phyloP scores from a whole-genome alignment of 2,888 invertebrate genomes.

The Xylota sylvarum region DNA sequence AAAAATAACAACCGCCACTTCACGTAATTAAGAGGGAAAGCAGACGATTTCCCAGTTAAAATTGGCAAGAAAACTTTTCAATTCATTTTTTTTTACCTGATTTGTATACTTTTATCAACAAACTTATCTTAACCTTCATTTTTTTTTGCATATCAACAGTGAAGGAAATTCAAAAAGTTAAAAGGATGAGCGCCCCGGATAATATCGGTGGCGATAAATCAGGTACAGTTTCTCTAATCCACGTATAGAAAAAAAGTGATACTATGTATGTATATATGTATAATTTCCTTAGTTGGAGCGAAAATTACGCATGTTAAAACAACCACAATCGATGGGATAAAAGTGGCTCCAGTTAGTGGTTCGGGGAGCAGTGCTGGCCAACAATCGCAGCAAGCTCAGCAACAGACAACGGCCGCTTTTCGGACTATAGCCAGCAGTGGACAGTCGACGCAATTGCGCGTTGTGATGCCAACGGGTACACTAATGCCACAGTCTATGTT shows the following conservation, averaged over 20 bases:
- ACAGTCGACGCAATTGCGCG: conserved; percentile 83
- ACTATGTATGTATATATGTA: conserved; percentile 80
- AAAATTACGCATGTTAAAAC: conserved; percentile 86
- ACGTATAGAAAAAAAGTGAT: conserved; percentile 13
- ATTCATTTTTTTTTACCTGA: neutral
- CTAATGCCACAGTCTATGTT: conserved; percentile 86
- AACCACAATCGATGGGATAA: conserved; percentile 83
- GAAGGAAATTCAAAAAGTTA: conserved; percentile 55
- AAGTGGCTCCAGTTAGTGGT: conserved; percentile 80
- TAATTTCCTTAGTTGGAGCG: conserved; percentile 84
- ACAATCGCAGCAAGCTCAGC: conserved; percentile 64
- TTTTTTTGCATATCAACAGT: conserved; percentile 22
- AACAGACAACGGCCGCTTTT: conserved; percentile 82
- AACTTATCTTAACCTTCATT: neutral
- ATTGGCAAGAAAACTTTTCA: conserved; percentile 40
- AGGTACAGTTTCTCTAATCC: conserved; percentile 64
- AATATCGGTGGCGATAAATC: conserved; percentile 74
- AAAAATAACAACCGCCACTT: neutral
- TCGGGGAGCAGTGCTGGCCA: conserved; percentile 69
- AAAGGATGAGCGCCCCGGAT: conserved; percentile 77
- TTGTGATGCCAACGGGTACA: conserved; percentile 83
- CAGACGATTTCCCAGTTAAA: conserved; percentile 20
- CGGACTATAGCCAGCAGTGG: conserved; percentile 82
- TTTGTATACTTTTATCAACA: conserved; percentile 3
- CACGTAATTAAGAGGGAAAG: conserved; percentile 23